Percentiles rank a stretch among this genome's conserved stretches.
Evolutionary conservation across 30 jellyfish, hydroid and myxozoan species (phyloP).

Genomic region (Hydractinia symbiolongicarpus): DNA sequence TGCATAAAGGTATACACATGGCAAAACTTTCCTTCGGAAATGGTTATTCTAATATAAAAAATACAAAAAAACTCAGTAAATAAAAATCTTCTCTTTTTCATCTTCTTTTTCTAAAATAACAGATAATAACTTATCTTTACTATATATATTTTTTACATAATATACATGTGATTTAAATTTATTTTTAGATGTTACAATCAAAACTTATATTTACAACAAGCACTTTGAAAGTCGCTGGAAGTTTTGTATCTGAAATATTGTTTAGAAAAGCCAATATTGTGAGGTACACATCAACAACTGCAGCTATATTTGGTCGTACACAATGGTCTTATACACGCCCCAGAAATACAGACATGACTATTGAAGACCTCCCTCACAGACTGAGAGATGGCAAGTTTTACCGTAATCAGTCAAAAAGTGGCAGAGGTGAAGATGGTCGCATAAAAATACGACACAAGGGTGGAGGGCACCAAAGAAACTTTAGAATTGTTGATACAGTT

Average conservation of each 20-base stretch:
- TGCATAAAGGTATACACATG: no score
- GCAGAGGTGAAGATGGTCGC: conserved; percentile 89
- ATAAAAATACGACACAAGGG: conserved; percentile 76
- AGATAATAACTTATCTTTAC: no score
- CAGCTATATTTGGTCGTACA: conserved; percentile 52
- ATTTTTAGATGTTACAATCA: neutral
- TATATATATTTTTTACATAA: no score
- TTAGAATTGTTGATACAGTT: conserved; percentile 57
- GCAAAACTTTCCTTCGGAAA: no score
- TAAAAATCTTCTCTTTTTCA: no score
- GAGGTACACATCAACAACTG: conserved; percentile 35
- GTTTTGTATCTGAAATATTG: no score
- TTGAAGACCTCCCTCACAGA: conserved; percentile 49
- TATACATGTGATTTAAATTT: neutral
- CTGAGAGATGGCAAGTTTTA: conserved; percentile 58
- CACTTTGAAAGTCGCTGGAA: neutral
- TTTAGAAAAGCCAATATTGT: no score
- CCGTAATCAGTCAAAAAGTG: conserved; percentile 73
- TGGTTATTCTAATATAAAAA: no score
- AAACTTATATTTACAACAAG: neutral
- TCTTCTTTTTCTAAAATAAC: no score
- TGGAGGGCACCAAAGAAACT: conserved; percentile 86
- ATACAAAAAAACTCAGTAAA: no score
- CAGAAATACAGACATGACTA: conserved; percentile 45
- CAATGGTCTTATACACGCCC: conserved; percentile 77